phyloP scores from a whole-genome alignment of 1,140 invertebrate genomes.

The Macrobrachium rosenbergii region DNA sequence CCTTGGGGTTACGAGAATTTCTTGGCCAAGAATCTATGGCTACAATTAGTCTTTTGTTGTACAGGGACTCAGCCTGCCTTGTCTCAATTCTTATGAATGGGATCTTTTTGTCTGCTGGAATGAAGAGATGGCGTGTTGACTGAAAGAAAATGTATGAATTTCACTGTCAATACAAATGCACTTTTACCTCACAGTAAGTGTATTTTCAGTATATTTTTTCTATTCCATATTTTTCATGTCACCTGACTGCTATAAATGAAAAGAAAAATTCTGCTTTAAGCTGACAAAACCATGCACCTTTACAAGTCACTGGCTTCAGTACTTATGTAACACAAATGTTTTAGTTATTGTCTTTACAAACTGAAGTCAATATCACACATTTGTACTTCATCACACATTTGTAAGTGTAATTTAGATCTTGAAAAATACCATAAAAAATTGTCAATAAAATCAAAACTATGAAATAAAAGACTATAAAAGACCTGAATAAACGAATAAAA shows the following conservation, averaged over 20 bases:
- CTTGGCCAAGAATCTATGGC: slow-evolving; percentile 94
- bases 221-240: background rate
- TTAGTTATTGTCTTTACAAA: no score
- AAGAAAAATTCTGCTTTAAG: no score
- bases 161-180: slow-evolving; percentile 36
- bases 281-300: no score
- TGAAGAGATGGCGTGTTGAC: slow-evolving; percentile 85
- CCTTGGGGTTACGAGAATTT: slow-evolving; percentile 82
- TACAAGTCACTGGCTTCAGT: no score
- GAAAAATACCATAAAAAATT: no score
- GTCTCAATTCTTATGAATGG: slow-evolving; percentile 94
- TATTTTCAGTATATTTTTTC: slow-evolving; percentile 13
- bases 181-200: slow-evolving; percentile 23
- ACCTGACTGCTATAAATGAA: no score
- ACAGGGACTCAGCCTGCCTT: slow-evolving; percentile 84
- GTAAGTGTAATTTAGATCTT: no score
- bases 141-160: slow-evolving; percentile 68
- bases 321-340: no score
- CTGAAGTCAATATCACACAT: no score
- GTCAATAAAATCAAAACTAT: no score
- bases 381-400: no score
- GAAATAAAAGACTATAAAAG: slow-evolving; percentile 21
- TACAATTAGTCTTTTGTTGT: slow-evolving; percentile 89
- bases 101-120: slow-evolving; percentile 90
- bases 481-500: background rate